These are phyloP conservation scores for Beris morrisii DNA, from an alignment of 2,888 invertebrate species.

Conservation along the genomic window DNA sequence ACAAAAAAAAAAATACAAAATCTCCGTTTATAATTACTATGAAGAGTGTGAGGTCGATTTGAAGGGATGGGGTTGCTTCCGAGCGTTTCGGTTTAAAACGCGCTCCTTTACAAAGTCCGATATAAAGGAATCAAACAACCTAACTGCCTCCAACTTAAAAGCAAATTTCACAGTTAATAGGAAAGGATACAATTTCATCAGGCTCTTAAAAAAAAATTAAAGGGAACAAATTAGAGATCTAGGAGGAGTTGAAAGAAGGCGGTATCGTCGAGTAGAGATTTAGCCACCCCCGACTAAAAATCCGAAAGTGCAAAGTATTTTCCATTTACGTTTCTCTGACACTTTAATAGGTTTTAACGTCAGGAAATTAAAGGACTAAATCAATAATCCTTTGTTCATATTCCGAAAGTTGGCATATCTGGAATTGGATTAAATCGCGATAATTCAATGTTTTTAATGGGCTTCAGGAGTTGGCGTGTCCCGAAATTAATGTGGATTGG, in stretches of 20 bases:
- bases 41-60: background rate
- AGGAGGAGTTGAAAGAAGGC: background rate
- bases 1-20: slow-evolving; percentile 23
- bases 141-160: slow-evolving; percentile 5
- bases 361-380: slow-evolving; percentile 46
- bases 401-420: slow-evolving; percentile 42
- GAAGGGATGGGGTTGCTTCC: background rate
- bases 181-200: slow-evolving; percentile 17
- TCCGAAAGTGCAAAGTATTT: slow-evolving; percentile 31
- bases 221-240: background rate
- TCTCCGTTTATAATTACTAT: slow-evolving; percentile 26
- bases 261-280: slow-evolving; percentile 3
- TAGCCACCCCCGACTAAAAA: slow-evolving; percentile 12
- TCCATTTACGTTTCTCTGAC: slow-evolving; percentile 38
- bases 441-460: slow-evolving; percentile 42
- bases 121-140: slow-evolving; percentile 22
- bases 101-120: background rate
- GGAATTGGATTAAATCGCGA: slow-evolving; percentile 45
- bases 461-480: slow-evolving; percentile 24
- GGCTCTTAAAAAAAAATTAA: background rate
- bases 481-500: slow-evolving; percentile 19
- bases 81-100: slow-evolving; percentile 9
- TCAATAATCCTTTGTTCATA: slow-evolving; percentile 43
- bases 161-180: slow-evolving; percentile 15
- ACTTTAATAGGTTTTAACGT: slow-evolving; percentile 46